Evolutionary conservation across 2,888 invertebrate species (phyloP), one percentile per base, ranked within the genome.

Genomic region (Ormyrus thymus): DNA sequence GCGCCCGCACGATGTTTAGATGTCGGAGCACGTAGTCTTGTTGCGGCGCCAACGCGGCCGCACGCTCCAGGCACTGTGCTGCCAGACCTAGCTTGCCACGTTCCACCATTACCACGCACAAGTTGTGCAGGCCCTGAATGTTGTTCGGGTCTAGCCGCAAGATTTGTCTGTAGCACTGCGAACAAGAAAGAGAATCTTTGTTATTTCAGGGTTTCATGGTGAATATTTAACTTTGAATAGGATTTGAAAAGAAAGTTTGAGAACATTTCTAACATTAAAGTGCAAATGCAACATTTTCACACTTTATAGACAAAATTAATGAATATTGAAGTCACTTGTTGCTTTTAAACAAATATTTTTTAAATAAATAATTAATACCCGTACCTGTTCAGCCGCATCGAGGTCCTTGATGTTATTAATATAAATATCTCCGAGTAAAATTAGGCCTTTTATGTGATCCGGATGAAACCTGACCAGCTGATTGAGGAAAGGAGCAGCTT

Each of bases 71-170:
- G 88, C 98, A 98, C 71, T 94, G 92, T 83, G 96, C 96, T 0
- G 98, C 98, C 73, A 93, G 92, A n/a, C 94, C 92, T 48, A 98
- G 92, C 85, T 95, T 94, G 9, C 97, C 97, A 55, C 96, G 93
- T 90, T 98, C 98, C 7, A 98, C 98, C 84, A 96, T 96, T 0
- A 98, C 98, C 7, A 98, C 98, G 90, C 98, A 98, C 45, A 98
- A 92, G 91, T 98, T 98, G 92, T 98, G 98, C 61, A 97, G 92
- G 0, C 97, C 98, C 91, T 98, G 98, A 81, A 97, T 96, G 89
- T 98, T 97, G 84, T 94, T 94, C 0, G 98, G 95, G 85, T 98
- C 98, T 82, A 96, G 90, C 84, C 95, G 94, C 11, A 98, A 90
- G 84, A 98, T 98, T 82, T 95, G 94, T 73, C 94, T 94, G 91